Conservation (phyloP, 92 coral and sea anemone genomes). For the Phymanthus crucifer region DNA sequence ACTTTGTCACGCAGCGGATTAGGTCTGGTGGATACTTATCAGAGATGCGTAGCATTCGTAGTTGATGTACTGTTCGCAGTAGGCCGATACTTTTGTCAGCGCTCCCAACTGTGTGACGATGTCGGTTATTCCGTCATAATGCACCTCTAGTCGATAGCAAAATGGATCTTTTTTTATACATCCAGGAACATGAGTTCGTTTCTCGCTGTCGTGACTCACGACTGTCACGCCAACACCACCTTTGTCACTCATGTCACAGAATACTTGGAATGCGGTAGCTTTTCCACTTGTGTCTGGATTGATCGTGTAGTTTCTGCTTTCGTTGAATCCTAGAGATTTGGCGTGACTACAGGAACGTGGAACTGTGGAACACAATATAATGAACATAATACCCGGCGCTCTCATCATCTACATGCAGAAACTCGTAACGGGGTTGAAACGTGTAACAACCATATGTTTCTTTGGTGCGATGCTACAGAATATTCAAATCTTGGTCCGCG, state of each 20-base stretch:
- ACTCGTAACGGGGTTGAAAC: too few relatives aligned
- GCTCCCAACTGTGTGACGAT: conserved; percentile 15
- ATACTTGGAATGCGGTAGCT: conserved; percentile 22
- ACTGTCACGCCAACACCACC: conserved; percentile 44
- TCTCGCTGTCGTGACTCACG: too few relatives aligned
- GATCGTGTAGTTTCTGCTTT: conserved; percentile 20
- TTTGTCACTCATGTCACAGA: conserved; percentile 42
- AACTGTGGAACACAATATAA: not conserved
- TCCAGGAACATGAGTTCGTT: too few relatives aligned
- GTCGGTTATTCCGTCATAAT: conserved; percentile 17
- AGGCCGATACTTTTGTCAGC: conserved; percentile 6
- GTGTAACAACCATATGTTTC: too few relatives aligned
- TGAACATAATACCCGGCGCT: too few relatives aligned
- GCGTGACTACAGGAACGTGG: conserved; percentile 21
- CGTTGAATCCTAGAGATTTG: conserved; percentile 16
- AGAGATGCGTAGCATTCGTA: conserved; percentile 6
- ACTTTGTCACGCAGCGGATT: too few relatives aligned
- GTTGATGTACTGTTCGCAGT: conserved; percentile 27
- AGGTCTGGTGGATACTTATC: not conserved
- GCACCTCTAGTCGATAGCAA: conserved; percentile 23
- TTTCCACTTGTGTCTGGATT: conserved; percentile 24
- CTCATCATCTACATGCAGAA: too few relatives aligned
- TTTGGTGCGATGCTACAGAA: too few relatives aligned
- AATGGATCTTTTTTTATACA: conserved; percentile 12
- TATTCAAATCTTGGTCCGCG: too few relatives aligned